Base-by-base conservation (phyloP, 2,113 vertebrate genomes). In the Caranx ignobilis region DNA sequence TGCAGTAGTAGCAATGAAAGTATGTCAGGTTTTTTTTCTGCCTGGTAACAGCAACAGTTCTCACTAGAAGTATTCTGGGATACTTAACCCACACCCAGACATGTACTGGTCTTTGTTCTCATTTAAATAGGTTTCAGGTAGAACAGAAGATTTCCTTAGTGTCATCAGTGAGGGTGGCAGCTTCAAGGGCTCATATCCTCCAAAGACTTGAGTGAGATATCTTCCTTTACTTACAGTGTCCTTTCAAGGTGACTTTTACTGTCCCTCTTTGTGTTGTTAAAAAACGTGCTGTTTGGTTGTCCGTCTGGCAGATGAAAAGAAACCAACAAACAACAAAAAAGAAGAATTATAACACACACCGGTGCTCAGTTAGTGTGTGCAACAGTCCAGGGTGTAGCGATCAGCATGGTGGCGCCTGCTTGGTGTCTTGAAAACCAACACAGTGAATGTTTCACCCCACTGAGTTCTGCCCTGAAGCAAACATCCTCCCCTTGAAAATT, bases 371-470 rank as follows among this genome's bases (percentile, higher is more conserved):
- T 6, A 55, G 31, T 12, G 1, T 56, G 50, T 68, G 54, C 31
- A 54, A 41, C 78, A 2, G 70, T 74, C 56, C 63, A 13, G 12
- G 0, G 54, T 4, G 75, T 61, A 41, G 59, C 12, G 18, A 77
- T 78, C 73, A 43, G 37, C 48, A 32, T 11, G 11, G 65, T 37
- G 32, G 43, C 32, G 11, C 65, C 45, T 63, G 54, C 59, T 39
- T 5, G 18, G 55, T 47, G 81, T 77, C 67, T 83, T 87, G 8
- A 82, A 77, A 85, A 84, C 71, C 81, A 89, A 81, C 89, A 90
- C 89, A 86, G 87, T 89, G 87, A 88, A 89, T 91, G 84, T 89
- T 91, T 94, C 88, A 91, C 91, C 89, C 76, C 56, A 15, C 71
- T 77, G 77, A 81, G 65, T 69, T n/a, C 71, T 78, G 61, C 79